Percentiles rank a stretch among this genome's conserved stretches.
These are phyloP conservation scores for Monochamus alternatus DNA, from an alignment of 2,888 invertebrate species.

Conservation along the genomic window DNA sequence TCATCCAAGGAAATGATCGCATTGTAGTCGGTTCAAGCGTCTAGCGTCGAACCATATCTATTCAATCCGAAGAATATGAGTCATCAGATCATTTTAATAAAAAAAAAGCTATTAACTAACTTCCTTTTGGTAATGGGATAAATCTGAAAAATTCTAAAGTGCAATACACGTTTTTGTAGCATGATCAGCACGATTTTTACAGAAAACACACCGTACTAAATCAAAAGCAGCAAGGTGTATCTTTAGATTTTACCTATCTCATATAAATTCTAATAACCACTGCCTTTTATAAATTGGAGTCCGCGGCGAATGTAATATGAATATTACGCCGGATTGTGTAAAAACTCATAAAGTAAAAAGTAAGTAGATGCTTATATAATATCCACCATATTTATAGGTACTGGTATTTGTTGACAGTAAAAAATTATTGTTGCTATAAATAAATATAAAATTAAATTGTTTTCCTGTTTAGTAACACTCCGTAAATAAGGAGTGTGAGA, in stretches of 20 bases:
- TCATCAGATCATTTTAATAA: conserved; percentile 1
- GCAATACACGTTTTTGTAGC: conserved; percentile 6
- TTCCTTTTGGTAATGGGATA: conserved; percentile 1
- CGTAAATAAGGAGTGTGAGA: conserved; percentile 38
- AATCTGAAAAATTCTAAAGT: conserved; percentile 15
- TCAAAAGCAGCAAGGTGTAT: conserved; percentile 11
- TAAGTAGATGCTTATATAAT: conserved; percentile 7
- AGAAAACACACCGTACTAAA: conserved; percentile 14
- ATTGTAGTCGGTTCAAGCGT: neutral
- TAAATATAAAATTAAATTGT: conserved; percentile 34
- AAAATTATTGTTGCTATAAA: conserved; percentile 23
- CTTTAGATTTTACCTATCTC: conserved; percentile 3
- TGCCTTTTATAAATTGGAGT: neutral
- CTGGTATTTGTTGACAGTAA: conserved; percentile 21
- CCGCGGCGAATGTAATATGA: neutral
- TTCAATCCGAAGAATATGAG: conserved; percentile 13
- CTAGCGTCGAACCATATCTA: neutral
- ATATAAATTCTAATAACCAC: neutral
- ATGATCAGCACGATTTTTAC: conserved; percentile 9
- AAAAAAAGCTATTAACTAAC: conserved; percentile 15
- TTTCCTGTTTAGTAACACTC: conserved; percentile 33
- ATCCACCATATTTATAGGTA: conserved; percentile 17
- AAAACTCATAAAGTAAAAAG: conserved; percentile 6
- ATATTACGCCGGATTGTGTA: neutral
- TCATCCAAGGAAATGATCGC: too few relatives aligned